Evolutionary conservation across 2,113 vertebrate genomes (phyloP), one percentile per base, ranked within the genome.

Genomic region (Limnothrissa miodon): DNA sequence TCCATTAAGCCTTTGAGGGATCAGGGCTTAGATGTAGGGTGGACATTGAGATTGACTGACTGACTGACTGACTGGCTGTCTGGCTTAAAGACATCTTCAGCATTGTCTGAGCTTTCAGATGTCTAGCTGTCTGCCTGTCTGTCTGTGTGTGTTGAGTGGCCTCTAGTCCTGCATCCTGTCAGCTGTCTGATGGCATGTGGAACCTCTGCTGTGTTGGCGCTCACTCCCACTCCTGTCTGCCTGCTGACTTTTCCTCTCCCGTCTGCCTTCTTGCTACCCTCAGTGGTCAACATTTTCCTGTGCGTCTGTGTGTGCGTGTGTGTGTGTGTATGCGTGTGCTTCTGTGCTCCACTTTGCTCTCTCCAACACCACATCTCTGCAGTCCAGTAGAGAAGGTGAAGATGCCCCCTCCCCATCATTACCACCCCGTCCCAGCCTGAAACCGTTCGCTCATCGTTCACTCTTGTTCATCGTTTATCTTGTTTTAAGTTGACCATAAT

Each of bases 331-430:
- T 25, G 10, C 56, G 48, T 80, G 86, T 66, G 23, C 46, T 19
- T 25, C 17, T 74, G 45, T 45, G 83, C 83, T 45, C 81, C 80
- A 13, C 79, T 84, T 84, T 56, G 44, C 82, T 17, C 66, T 39
- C 29, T 10, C 19, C 59, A 62, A 7, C 59, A 8, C 59, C 59
- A 25, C 23, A 29, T 5, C 23, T 62, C 23, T 62, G 51, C 21
- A 56, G 51, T 56, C 59, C 59, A 62, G 59, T n/a, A 62, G 6
- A 62, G 25, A 62, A 62, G 59, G 19, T 56, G 53, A 56, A n/a
- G 1, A 25, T 6, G 23, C 56, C 56, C 29, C 10, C 66, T 33
- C 3, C 25, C 66, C 25, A 74, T 74, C 25, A 25, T 8, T 10
- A 66, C 59, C 53, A 23, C 17, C 53, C 25, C 2, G 7, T 29